phyloP scores from a whole-genome alignment of 2,797 vertebrate species.

The Melanotaenia trifasciata region DNA sequence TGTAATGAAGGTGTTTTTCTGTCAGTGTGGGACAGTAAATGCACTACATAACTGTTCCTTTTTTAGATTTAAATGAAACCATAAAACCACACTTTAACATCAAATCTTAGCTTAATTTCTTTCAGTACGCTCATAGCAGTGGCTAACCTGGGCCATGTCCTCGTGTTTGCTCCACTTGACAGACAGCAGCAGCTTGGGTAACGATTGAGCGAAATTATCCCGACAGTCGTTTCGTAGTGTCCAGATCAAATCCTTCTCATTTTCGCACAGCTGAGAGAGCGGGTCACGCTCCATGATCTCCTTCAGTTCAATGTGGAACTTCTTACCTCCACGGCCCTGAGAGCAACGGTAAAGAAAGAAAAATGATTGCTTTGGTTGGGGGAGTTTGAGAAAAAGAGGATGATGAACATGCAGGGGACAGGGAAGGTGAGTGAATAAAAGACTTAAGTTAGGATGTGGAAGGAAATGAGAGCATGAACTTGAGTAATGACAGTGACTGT shows the following conservation, averaged over 20 bases:
- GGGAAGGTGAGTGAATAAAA: background rate
- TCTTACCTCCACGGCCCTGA: conserved; percentile 96
- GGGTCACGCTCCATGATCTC: conserved; percentile 99
- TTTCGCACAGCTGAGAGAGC: conserved; percentile 96
- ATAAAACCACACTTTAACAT: background rate
- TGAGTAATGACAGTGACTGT: conserved; percentile 15
- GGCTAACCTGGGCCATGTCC: conserved; percentile 95
- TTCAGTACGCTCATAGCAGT: background rate
- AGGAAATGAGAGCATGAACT: background rate
- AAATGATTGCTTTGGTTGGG: background rate
- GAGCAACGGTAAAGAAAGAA: conserved; percentile 13
- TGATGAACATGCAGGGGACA: background rate
- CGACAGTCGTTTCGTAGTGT: conserved; percentile 93
- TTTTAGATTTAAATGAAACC: background rate
- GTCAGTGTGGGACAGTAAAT: background rate
- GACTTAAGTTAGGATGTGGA: background rate
- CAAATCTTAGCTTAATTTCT: too few species aligned
- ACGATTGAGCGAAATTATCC: conserved; percentile 94
- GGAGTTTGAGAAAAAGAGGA: background rate
- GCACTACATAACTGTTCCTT: background rate
- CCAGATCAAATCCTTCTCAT: conserved; percentile 99
- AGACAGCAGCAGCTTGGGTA: conserved; percentile 96
- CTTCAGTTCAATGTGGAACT: conserved; percentile 95
- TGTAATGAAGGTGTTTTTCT: background rate
- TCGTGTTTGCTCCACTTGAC: conserved; percentile 99